Conservation (phyloP, 2,797 vertebrate genomes). For the Myotis findleyi region DNA sequence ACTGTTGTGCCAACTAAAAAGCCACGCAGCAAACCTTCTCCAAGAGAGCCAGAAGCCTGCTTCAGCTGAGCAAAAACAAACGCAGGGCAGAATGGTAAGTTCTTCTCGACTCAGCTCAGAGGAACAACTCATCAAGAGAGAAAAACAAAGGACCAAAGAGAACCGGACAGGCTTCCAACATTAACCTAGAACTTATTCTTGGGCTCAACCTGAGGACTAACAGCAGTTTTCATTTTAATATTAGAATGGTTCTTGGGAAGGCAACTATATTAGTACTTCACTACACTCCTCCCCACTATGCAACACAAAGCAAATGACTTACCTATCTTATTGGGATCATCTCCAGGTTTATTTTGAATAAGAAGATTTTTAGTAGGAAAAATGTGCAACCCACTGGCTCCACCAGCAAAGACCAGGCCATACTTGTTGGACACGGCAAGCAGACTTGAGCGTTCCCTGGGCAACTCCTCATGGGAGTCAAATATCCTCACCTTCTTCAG, state of each 20-base stretch:
- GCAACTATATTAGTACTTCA: not conserved
- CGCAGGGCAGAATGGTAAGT: not conserved
- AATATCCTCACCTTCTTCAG: conserved; percentile 96
- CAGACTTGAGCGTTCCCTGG: conserved; percentile 93
- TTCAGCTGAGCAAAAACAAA: not conserved
- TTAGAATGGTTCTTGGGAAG: not conserved
- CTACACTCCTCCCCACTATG: not conserved
- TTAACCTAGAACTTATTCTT: not conserved
- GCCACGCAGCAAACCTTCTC: not conserved
- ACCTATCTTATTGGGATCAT: conserved; percentile 94
- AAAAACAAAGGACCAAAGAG: not conserved
- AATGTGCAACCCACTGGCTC: conserved; percentile 90
- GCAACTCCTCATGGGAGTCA: conserved; percentile 89
- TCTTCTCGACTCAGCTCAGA: not conserved
- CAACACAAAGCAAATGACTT: conserved; percentile 36
- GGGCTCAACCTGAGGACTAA: not conserved
- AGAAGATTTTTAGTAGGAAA: conserved; percentile 92
- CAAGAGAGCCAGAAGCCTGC: not conserved
- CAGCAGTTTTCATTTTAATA: not conserved
- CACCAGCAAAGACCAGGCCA: conserved; percentile 93
- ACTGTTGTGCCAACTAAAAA: not conserved
- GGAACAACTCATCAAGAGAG: not conserved
- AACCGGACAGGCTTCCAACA: not conserved
- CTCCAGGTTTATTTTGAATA: conserved; percentile 90
- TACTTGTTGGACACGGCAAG: conserved; percentile 95